These are phyloP conservation scores for Siphamia tubifer DNA, from an alignment of 2,113 vertebrate genomes.

Conservation along the genomic window DNA sequence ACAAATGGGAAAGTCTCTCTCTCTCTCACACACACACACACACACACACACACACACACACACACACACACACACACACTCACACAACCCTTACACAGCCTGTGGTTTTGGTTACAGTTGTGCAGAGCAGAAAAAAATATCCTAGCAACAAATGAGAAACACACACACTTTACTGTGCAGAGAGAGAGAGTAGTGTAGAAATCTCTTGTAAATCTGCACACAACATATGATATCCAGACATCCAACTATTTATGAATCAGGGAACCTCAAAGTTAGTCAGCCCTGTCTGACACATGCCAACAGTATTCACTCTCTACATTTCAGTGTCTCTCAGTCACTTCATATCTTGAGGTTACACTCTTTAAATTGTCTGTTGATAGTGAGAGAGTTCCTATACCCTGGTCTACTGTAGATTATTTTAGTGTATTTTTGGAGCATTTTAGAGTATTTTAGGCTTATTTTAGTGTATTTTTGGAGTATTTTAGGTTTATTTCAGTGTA, in stretches of 20 bases:
- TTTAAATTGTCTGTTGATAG: slow-evolving; percentile 20
- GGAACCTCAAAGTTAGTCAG: slow-evolving; percentile 51
- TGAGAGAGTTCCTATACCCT: background rate
- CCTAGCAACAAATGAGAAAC: slow-evolving; percentile 68
- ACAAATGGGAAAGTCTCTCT: slow-evolving; percentile 50
- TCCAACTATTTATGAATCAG: slow-evolving; percentile 57
- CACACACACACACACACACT: too few species aligned
- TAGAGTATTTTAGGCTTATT: too few species aligned
- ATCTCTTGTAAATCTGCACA: slow-evolving; percentile 49
- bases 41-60: too few species aligned
- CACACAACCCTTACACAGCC: slow-evolving; percentile 23
- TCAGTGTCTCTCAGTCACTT: background rate
- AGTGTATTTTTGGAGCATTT: too few species aligned
- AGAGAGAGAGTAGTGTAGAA: slow-evolving; percentile 17
- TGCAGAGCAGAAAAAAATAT: slow-evolving; percentile 11
- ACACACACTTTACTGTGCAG: slow-evolving; percentile 20
- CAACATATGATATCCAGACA: slow-evolving; percentile 50
- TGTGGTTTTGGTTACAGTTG: slow-evolving; percentile 74
- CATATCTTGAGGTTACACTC: slow-evolving; percentile 1
- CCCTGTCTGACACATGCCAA: slow-evolving; percentile 12
- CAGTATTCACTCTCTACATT: background rate
- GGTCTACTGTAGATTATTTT: slow-evolving; percentile 8
- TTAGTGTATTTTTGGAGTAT: too few species aligned
- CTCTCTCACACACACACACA: too few species aligned
- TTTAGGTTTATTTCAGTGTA: too few species aligned